These are phyloP conservation scores for Ictalurus furcatus DNA, from an alignment of 2,113 vertebrate genomes.

Conservation along the genomic window DNA sequence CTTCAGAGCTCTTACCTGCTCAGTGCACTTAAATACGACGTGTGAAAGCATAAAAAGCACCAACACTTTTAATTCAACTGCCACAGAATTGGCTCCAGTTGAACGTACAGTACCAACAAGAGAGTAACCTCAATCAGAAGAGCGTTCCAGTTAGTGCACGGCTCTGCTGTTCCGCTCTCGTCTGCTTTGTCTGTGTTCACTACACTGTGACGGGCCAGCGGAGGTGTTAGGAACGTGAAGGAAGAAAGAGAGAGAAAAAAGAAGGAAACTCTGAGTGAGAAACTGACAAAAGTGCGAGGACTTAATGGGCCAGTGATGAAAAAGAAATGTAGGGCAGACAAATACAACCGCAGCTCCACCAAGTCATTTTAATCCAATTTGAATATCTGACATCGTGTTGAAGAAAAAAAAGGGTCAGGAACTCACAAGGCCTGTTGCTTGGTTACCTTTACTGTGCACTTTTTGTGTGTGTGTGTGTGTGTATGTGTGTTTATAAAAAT, in stretches of 20 bases:
- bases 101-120: not conserved
- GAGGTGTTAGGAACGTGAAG: not conserved
- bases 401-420: slow-evolving; percentile 42
- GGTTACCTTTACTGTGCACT: slow-evolving; percentile 46
- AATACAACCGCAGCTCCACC: slow-evolving; percentile 31
- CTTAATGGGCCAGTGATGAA: slow-evolving; percentile 50
- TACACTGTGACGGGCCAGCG: slow-evolving; percentile 33
- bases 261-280: slow-evolving; percentile 23
- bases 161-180: not conserved
- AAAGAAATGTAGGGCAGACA: slow-evolving; percentile 49
- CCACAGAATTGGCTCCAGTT: not conserved
- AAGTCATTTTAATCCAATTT: slow-evolving; percentile 54
- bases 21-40: slow-evolving; percentile 31
- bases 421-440: slow-evolving; percentile 49
- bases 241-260: not conserved
- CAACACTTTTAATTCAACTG: not conserved
- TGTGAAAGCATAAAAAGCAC: slow-evolving; percentile 33
- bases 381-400: slow-evolving; percentile 38
- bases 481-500: slow-evolving; percentile 36
- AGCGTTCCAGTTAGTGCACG: slow-evolving; percentile 21
- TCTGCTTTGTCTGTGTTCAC: slow-evolving; percentile 39
- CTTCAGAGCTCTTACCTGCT: slow-evolving; percentile 44
- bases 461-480: not conserved
- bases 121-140: slow-evolving; percentile 26
- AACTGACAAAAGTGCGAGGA: slow-evolving; percentile 48